Percentiles rank a stretch among this genome's conserved stretches.
These are phyloP conservation scores for Gonioctena quinquepunctata DNA, from an alignment of 1,140 invertebrate species.

Conservation along the genomic window DNA sequence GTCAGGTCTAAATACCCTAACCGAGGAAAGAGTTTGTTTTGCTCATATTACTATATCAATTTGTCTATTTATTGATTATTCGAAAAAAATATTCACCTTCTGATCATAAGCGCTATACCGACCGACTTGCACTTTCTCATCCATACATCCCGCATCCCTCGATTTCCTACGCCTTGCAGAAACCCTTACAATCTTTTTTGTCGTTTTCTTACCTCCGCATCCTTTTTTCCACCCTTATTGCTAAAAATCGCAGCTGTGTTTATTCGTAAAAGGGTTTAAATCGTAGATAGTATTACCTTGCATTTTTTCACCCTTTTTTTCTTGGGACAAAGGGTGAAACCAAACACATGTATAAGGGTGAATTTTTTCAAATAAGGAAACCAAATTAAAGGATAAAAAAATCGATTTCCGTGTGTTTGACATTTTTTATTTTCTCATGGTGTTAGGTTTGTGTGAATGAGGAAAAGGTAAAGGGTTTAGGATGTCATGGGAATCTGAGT, in stretches of 20 bases:
- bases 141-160: neutral
- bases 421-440: slow-evolving; percentile 13
- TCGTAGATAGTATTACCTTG: slow-evolving; percentile 30
- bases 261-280: slow-evolving; percentile 35
- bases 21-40: too few species aligned
- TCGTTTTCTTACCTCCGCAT: neutral
- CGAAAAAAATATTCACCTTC: too few species aligned
- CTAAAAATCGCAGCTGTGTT: slow-evolving; percentile 34
- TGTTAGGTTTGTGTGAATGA: slow-evolving; percentile 9
- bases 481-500: neutral
- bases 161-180: neutral
- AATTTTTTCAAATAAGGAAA: slow-evolving; percentile 20
- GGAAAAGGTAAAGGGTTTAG: slow-evolving; percentile 9
- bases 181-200: neutral
- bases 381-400: slow-evolving; percentile 17
- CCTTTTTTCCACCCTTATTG: slow-evolving; percentile 15
- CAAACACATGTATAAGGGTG: slow-evolving; percentile 14
- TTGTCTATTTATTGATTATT: too few species aligned
- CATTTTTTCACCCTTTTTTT: slow-evolving; percentile 28
- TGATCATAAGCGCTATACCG: too few species aligned
- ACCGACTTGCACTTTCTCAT: neutral
- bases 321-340: slow-evolving; percentile 18
- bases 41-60: too few species aligned
- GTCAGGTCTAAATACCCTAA: too few species aligned
- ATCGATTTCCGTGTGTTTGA: slow-evolving; percentile 14